Percentiles rank a stretch among this genome's conserved stretches.
Evolutionary conservation across 2,797 vertebrate genomes (phyloP).

Genomic region (Malurus splendens): DNA sequence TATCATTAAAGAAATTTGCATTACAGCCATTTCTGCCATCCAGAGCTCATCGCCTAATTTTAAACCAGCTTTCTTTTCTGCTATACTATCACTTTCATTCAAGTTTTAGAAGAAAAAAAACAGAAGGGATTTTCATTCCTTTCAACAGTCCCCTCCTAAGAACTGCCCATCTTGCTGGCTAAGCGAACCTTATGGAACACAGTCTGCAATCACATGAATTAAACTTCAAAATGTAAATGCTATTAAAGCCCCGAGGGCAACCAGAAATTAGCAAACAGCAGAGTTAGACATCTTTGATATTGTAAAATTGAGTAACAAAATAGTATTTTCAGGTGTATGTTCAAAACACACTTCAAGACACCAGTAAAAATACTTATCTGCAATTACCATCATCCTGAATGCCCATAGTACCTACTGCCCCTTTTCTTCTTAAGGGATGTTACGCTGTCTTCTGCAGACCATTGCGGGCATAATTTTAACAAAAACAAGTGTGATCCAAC

Average conservation of each 20-base stretch:
- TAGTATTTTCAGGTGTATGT: background rate
- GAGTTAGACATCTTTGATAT: background rate
- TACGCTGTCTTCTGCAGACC: background rate
- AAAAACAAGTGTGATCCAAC: background rate
- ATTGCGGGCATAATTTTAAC: background rate
- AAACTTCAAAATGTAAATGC: background rate
- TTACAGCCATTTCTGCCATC: conserved; percentile 22
- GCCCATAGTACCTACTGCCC: background rate
- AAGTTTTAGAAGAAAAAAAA: conserved; percentile 4
- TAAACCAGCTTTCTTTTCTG: conserved; percentile 44
- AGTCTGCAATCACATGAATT: background rate
- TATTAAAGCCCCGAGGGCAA: background rate
- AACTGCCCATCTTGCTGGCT: background rate
- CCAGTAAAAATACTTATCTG: background rate
- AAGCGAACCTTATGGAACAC: background rate
- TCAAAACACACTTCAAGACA: background rate
- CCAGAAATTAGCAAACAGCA: background rate
- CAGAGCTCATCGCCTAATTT: background rate
- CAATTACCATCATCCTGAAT: background rate
- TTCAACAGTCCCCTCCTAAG: background rate
- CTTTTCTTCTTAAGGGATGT: background rate
- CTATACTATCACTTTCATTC: conserved; percentile 35
- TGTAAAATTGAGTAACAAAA: background rate
- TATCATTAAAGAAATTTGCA: conserved; percentile 41
- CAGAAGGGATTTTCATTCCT: background rate